Evolutionary conservation across 1,140 invertebrate species (phyloP).

Genomic region (Oryctes rhinoceros): DNA sequence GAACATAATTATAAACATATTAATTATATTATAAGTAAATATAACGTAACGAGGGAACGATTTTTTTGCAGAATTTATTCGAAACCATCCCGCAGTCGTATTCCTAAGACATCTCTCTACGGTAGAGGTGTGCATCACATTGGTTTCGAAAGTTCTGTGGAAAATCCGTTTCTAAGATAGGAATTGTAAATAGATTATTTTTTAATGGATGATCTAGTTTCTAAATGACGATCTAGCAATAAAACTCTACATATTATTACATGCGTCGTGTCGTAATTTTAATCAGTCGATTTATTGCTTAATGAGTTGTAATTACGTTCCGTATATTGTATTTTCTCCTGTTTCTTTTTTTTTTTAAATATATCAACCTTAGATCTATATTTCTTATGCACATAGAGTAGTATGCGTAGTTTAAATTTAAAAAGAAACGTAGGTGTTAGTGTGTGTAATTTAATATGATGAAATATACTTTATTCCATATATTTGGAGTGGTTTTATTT

Average conservation of each 20-base stretch:
- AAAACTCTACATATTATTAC: background rate
- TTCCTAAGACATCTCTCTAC: background rate
- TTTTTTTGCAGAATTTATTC: background rate
- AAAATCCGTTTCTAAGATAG: background rate
- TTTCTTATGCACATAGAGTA: slow-evolving; percentile 40
- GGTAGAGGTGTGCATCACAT: background rate
- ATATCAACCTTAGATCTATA: slow-evolving; percentile 29
- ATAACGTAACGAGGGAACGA: background rate
- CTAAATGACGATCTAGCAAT: slow-evolving; percentile 28
- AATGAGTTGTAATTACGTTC: slow-evolving; percentile 8
- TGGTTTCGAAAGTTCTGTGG: background rate
- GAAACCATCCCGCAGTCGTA: background rate
- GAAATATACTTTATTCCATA: slow-evolving; percentile 41
- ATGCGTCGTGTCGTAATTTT: background rate
- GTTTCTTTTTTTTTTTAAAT: slow-evolving; percentile 28
- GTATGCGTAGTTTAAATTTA: slow-evolving; percentile 24
- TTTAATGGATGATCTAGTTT: slow-evolving; percentile 33
- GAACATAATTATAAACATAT: slow-evolving; percentile 20
- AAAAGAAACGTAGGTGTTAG: slow-evolving; percentile 12
- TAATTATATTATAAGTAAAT: background rate
- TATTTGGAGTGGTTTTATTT: background rate
- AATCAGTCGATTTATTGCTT: slow-evolving; percentile 14
- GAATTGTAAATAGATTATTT: slow-evolving; percentile 40
- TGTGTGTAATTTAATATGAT: slow-evolving; percentile 41
- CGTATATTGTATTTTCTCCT: slow-evolving; percentile 23